Base-by-base conservation (phyloP, 2,888 invertebrate species). In the Cheilosia soror region DNA sequence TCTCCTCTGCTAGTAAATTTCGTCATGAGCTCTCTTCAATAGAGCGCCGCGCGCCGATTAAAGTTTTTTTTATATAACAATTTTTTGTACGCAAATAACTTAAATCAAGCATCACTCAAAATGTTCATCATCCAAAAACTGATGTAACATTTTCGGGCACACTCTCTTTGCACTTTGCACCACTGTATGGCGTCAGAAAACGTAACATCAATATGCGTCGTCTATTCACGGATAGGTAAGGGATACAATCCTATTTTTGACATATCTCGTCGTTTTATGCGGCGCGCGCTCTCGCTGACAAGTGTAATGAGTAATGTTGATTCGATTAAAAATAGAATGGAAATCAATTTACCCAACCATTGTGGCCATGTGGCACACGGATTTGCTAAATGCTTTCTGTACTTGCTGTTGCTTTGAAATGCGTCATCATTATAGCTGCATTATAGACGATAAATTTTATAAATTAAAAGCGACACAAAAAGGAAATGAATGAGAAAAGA, bases 301-400 rank as follows among this genome's bases (percentile, higher is more conserved):
- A 63, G 60, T 66, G 60, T 72, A 76, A 73, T 83, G 83, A 79
- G 73, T 79, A 84, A 84, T 79, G 79, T 73, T 71, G 69, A 65
- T 69, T 79, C 65, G 40, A 79, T 58, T 84, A 79, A 84, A 84
- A 84, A 84, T 84, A 84, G 83, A 84, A 83, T 63, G 33, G 51
- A 79, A 84, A 79, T 84, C 79, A 84, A 79, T 84, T 79, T 63
- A 44, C 68, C 66, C 51, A 62, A 62, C 62, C 33, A 73, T 53
- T 79, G 73, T 79, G 69, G 62, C 83, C 79, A 79, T 84, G 83
- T 75, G 75, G 47, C 51, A 65, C 37, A 62, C 53, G 27, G 13
- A 55, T 62, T 62, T 53, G 13, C 47, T 40, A 29, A 49, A 55
- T 20, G 29, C 11, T 58, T 20, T 25, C n/a, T 37, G 15, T n/a